Evolutionary conservation across 2,888 invertebrate genomes (phyloP), one percentile per base, ranked within the genome.

Genomic region (Luffia ferchaultella): DNA sequence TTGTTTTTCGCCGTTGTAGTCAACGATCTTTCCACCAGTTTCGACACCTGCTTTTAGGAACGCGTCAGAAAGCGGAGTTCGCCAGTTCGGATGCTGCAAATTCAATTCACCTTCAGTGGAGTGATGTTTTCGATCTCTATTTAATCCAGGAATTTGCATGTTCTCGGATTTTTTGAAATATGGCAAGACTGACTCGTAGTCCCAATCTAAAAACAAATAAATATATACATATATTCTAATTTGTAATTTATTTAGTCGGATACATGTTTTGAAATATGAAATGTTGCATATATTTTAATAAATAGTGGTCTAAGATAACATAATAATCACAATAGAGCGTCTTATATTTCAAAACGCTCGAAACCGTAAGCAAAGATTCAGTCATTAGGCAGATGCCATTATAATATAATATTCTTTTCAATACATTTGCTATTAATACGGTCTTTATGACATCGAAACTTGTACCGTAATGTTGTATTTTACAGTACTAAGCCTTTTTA

Each of bases 141-240:
- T 63, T 5, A 87, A 68, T 55, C 87, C 80, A 5, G 86, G 85
- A 49, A 63, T 61, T 50, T 60, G 70, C 64, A 88, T 88, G 64
- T 90, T 87, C 70, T 92, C 90, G 0, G 89, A 89, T 68, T 89
- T 90, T 61, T 85, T 88, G 63, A 91, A 92, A 66, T 91, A 91
- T 0, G 85, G 86, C 2, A 92, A 68, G 1, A 91, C 82, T 9
- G 85, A 86, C 0, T 87, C 70, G 68, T 87, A 91, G 53, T 87
- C 80, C 93, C 93, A 93, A 41, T 88, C 92, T 49, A 76, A 63
- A 63, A 54, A 40, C 9, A 40, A 40, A 40, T 9, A 40, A 9
- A 40, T 40, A 15, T 40, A 9, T 40, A 40, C 9, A 9, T 40
- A 9, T 40, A 40, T 40, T 40, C 15, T 40, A 9, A 9, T 9